Evolutionary conservation across 2,888 invertebrate species (phyloP), one percentile per base, ranked within the genome.

Genomic region (Bimastos eiseni): DNA sequence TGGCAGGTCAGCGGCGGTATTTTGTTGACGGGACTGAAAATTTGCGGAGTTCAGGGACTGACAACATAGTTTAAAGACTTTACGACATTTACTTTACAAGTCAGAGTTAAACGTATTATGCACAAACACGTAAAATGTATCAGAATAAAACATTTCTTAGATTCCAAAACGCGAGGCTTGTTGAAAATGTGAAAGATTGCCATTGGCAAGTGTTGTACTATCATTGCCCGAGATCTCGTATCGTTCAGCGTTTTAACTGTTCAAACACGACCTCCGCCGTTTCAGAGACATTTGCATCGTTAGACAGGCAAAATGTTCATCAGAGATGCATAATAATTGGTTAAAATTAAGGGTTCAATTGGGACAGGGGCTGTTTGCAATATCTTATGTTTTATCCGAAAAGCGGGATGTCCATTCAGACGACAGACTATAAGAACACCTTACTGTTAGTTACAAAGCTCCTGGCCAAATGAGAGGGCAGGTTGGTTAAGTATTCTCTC

Each of bases 101-200:
- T 70, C 70, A n/a, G n/a, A 70, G 70, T 70, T 70, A 70, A 86
- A 86, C 19, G 86, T 86, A 36, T 33, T n/a, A 83, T 24, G 86
- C 34, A 86, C 34, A 19, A 86, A 24, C 24, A 86, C 86, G 37
- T 36, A 86, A 86, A 86, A 36, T 86, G 24, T 86, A 86, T 37
- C 36, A 86, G 86, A 86, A 86, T 86, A 86, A 86, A 86, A 86
- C 86, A 86, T 36, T 86, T 86, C 86, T 86, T 86, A 34, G 86
- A 34, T 34, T 86, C 11, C 86, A 86, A 86, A 86, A 86, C 86
- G 34, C 86, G 34, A 86, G 86, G 86, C 86, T 86, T 37, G 33
- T 36, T 33, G 86, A 86, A 86, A 86, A 86, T 86, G 86, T 86
- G 86, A 86, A 86, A 86, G 86, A 86, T 24, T 21, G 86, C 36